Conservation (phyloP, 2,888 invertebrate species). For the Heliconius charithonia region DNA sequence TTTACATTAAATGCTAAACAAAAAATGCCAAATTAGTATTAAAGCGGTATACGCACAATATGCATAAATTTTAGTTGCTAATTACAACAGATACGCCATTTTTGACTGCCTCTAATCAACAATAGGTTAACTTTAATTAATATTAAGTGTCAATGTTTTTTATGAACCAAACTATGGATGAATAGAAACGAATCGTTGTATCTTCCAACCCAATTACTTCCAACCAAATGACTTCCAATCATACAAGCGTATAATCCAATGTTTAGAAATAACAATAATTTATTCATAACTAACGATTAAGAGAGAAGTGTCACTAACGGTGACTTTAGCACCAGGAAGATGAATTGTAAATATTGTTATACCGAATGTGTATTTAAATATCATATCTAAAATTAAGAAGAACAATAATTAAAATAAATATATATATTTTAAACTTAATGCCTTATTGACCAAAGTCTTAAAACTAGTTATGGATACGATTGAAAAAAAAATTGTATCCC, state of each 20-base stretch:
- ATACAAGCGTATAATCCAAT: constrained; percentile 29
- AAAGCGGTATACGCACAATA: constrained; percentile 27
- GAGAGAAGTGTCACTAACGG: constrained; percentile 32
- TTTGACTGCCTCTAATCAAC: constrained; percentile 13
- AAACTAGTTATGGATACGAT: constrained; percentile 81
- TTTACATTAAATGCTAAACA: constrained; percentile 2
- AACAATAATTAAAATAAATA: constrained; percentile 81
- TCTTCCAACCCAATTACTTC: no score
- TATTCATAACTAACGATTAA: constrained; percentile 40
- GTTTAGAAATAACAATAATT: constrained; percentile 44
- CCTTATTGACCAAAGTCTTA: constrained; percentile 85
- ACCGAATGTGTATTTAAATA: constrained; percentile 72
- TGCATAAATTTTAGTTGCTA: constrained; percentile 7
- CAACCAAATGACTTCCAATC: background rate
- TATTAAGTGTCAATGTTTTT: background rate
- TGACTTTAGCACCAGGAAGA: constrained; percentile 33
- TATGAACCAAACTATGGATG: constrained; percentile 4
- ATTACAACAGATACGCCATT: constrained; percentile 14
- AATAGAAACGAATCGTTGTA: background rate
- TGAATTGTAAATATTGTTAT: constrained; percentile 74
- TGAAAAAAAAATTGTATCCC: constrained; percentile 66
- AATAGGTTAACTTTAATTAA: constrained; percentile 8
- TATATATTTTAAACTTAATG: constrained; percentile 83
- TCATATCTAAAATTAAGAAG: constrained; percentile 78
- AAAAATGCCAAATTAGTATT: constrained; percentile 18